Evolutionary conservation across 2,113 vertebrate species (phyloP).

Genomic region (Psilopsiagon aurifrons): DNA sequence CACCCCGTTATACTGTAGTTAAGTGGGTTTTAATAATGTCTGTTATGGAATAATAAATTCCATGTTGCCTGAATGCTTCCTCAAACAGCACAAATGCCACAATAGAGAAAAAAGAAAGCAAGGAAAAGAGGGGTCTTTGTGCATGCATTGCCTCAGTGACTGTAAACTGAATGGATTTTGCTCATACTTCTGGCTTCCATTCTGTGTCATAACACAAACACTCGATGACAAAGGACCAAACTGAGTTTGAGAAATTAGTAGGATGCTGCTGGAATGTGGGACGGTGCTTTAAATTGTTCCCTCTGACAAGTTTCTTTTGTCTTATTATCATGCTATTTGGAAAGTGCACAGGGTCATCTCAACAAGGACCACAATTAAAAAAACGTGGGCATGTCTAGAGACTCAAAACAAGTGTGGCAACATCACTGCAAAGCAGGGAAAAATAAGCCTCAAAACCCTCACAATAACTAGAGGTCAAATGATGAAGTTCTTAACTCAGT

Average conservation of each 20-base stretch:
- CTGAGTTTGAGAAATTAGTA: not conserved
- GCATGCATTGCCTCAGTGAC: not conserved
- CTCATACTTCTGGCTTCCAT: not conserved
- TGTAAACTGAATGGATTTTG: not conserved
- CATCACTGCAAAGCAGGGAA: not conserved
- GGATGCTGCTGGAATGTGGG: not conserved
- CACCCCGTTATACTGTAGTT: not conserved
- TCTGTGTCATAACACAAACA: not conserved
- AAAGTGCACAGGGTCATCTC: not conserved
- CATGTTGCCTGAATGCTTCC: not conserved
- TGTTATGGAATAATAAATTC: not conserved
- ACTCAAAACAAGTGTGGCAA: not conserved
- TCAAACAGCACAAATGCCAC: not conserved
- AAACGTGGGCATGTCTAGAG: not conserved
- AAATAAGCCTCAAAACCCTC: not conserved
- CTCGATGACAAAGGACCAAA: conserved; percentile 28
- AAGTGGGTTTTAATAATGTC: not conserved
- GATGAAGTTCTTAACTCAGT: not conserved
- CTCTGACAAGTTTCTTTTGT: not conserved
- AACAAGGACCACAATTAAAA: not conserved
- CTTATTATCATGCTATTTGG: not conserved
- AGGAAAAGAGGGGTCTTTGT: not conserved
- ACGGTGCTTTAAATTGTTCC: not conserved
- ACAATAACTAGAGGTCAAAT: not conserved
- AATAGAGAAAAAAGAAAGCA: not conserved